A percentile compares a stretch with the other conserved stretches of the same genome.
These are phyloP conservation scores for Eilema caniola DNA, from an alignment of 2,888 invertebrate genomes.

Conservation along the genomic window DNA sequence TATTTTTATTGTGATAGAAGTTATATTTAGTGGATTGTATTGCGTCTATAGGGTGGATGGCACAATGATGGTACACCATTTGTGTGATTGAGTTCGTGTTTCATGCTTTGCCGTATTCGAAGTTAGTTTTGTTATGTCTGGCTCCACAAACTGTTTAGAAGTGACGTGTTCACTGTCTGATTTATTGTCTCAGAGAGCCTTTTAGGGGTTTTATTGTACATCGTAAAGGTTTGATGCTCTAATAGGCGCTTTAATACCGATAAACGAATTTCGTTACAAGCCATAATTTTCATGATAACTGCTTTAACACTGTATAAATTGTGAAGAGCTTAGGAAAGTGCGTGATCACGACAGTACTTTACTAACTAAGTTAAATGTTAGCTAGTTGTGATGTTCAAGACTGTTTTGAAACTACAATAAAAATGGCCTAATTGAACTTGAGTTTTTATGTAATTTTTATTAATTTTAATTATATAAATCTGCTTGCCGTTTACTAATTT, in stretches of 20 bases:
- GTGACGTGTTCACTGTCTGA: slow-evolving; percentile 62
- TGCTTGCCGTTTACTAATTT: not conserved
- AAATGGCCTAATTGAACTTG: not conserved
- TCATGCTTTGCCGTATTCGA: slow-evolving; percentile 61
- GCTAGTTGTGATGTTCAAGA: slow-evolving; percentile 6
- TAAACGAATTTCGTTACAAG: slow-evolving; percentile 53
- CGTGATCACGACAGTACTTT: slow-evolving; percentile 21
- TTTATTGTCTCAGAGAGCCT: slow-evolving; percentile 64
- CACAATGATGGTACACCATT: slow-evolving; percentile 64
- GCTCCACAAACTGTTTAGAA: slow-evolving; percentile 59
- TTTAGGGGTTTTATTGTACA: slow-evolving; percentile 57
- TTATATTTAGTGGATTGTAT: slow-evolving; percentile 30
- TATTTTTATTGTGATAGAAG: slow-evolving; percentile 49
- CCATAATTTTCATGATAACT: slow-evolving; percentile 48
- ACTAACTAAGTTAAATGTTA: slow-evolving; percentile 9
- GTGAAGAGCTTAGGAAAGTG: slow-evolving; percentile 28
- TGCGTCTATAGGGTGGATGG: slow-evolving; percentile 52
- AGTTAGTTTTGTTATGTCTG: slow-evolving; percentile 74
- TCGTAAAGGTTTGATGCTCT: slow-evolving; percentile 61
- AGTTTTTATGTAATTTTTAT: not conserved
- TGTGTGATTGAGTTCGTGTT: slow-evolving; percentile 74
- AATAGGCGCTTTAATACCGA: slow-evolving; percentile 69
- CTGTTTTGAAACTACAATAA: not conserved
- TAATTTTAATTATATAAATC: not conserved
- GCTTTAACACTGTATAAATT: slow-evolving; percentile 49